Percentiles rank a stretch among this genome's conserved stretches.
phyloP scores from a whole-genome alignment of 2,888 invertebrate genomes.

The Salpingus planirostris region DNA sequence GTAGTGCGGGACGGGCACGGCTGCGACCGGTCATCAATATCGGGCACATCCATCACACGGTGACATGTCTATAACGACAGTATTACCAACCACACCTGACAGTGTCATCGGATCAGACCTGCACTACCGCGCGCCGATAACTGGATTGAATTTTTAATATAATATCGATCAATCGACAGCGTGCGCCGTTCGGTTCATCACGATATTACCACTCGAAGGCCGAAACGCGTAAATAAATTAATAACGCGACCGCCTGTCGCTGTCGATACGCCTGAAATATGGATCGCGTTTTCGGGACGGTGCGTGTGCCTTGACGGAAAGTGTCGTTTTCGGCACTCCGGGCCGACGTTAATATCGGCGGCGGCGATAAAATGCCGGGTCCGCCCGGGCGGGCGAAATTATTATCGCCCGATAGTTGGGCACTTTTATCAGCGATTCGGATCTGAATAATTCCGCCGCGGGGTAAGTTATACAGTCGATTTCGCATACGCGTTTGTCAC shows the following conservation, averaged over 20 bases:
- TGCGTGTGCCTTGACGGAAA: too few species aligned
- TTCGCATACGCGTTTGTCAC: too few species aligned
- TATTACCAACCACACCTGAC: slow-evolving; percentile 39
- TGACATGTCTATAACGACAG: slow-evolving; percentile 39
- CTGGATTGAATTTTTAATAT: slow-evolving; percentile 37
- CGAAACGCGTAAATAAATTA: slow-evolving; percentile 10
- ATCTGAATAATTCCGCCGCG: too few species aligned
- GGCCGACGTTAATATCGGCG: too few species aligned
- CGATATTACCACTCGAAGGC: slow-evolving; percentile 8
- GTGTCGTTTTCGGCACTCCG: too few species aligned
- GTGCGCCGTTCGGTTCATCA: slow-evolving; percentile 6
- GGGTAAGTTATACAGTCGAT: too few species aligned
- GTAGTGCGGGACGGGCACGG: slow-evolving; percentile 15
- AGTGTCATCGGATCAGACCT: slow-evolving; percentile 31
- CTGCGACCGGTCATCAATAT: slow-evolving; percentile 35
- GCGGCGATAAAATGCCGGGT: too few species aligned
- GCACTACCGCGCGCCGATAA: slow-evolving; percentile 26
- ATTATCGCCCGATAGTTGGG: too few species aligned
- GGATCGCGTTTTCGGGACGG: too few species aligned
- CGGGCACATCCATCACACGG: slow-evolving; percentile 36
- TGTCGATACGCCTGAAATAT: slow-evolving; percentile 2
- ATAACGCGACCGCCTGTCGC: slow-evolving; percentile 5
- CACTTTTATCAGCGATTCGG: too few species aligned
- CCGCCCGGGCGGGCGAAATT: too few species aligned
- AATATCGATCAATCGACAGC: slow-evolving; percentile 26